Base-by-base conservation (phyloP, 2,113 vertebrate genomes). In the Silurus asotus region DNA sequence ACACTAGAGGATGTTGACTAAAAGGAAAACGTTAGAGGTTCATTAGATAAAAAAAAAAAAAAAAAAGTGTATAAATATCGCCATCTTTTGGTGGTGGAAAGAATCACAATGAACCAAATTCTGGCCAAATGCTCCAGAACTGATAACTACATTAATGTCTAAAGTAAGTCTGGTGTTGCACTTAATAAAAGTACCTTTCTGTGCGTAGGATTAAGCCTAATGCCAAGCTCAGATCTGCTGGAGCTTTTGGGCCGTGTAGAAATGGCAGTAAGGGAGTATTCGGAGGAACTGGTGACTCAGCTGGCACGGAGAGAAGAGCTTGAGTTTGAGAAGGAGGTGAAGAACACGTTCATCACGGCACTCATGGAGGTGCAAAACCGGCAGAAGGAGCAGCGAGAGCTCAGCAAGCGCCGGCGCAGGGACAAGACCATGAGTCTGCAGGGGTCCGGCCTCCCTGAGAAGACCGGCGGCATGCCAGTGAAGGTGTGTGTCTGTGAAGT, bases 301-400 rank as follows among this genome's bases (percentile, higher is more conserved):
- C 92, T 98, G 93, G 97, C 96, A 28, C 95, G 95, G 48, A 93
- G 97, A 0, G 97, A 98, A 0, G 97, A 98, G 94, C 94, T 97
- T 90, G 97, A 98, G 89, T 98, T 98, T 55, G 97, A 98, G 93
- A 98, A 98, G 87, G 97, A 98, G 89, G 96, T 98, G 94, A 98
- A 98, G 93, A 98, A 98, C 92, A 96, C 96, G 8, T 98, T 98
- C 93, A 98, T 98, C 92, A 96, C 96, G 0, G 96, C 95, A 70
- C 95, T 98, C 69, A 96, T 98, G 51, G 97, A 98, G 90, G 97
- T 98, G 55, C 97, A 98, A 94, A 98, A 97, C 95, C 94, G 96
- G 91, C 97, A 98, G 94, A 97, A 96, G 92, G 97, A 98, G 91
- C 96, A 97, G 77, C 93, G 96, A 6, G 97, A 97, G 28, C 90